Conservation (phyloP, 2,888 invertebrate genomes). For the Pyralis farinalis region DNA sequence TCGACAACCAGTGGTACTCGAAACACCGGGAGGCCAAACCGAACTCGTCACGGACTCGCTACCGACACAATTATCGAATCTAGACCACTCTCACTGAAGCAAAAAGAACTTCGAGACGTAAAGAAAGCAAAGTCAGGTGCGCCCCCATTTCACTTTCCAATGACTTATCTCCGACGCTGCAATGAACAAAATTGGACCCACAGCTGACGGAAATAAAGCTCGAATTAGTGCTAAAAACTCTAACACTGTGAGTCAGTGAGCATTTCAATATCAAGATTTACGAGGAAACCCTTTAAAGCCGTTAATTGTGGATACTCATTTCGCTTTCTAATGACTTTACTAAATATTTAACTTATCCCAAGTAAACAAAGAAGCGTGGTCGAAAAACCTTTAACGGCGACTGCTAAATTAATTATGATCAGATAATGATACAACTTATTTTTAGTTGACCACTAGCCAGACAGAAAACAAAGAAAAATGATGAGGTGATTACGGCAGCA, state of each 20-base stretch:
- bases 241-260: constrained; percentile 38
- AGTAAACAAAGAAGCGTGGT: background rate
- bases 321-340: constrained; percentile 56
- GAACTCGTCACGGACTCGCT: constrained; percentile 62
- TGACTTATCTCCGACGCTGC: constrained; percentile 51
- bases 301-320: constrained; percentile 64
- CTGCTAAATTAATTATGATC: constrained; percentile 9
- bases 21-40: constrained; percentile 41
- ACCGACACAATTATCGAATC: constrained; percentile 75
- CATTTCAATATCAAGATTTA: constrained; percentile 72
- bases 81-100: constrained; percentile 79
- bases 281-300: constrained; percentile 68
- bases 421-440: background rate
- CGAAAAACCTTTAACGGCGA: constrained; percentile 10
- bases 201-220: constrained; percentile 27
- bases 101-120: constrained; percentile 72
- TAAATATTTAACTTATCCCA: constrained; percentile 15
- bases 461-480: background rate
- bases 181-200: constrained; percentile 42
- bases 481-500: background rate
- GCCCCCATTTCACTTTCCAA: constrained; percentile 79
- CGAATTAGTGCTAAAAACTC: constrained; percentile 18
- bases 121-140: constrained; percentile 79
- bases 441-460: background rate
- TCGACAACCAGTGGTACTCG: constrained; percentile 31